Evolutionary conservation across 2,113 vertebrate species (phyloP), one percentile per base, ranked within the genome.

Genomic region (Sclerurus mexicanus): DNA sequence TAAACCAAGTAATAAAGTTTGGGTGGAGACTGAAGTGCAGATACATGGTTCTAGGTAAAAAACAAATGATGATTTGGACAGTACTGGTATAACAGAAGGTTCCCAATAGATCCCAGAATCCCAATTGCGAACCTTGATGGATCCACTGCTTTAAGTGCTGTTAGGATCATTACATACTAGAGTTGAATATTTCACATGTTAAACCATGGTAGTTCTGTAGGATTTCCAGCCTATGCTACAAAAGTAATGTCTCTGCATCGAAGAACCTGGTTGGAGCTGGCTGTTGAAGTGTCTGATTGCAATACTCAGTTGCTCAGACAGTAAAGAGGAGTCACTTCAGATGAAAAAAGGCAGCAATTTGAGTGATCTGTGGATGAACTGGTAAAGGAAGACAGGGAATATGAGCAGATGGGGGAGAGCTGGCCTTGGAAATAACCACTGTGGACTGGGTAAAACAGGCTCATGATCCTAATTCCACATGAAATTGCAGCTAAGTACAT

Each of bases 1-100:
- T 81, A 91, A 91, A 46, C 31, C 18, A 79, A 85, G 87, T 87
- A 91, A 97, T 96, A 91, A 95, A 75, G 31, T 92, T 87, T 49
- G 74, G 73, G 52, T 42, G 40, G n/a, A 75, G n/a, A 50, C 53
- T 74, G 80, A 82, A 79, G 42, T 55, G 28, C 83, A 85, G 56
- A 52, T 82, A 21, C 28, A 50, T 72, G 17, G 10, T 72, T 44
- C 20, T 53, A 72, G 24, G 23, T 59, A 40, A 87, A 73, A 58
- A 4, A 7, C 21, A 55, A 44, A 46, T 30, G 49, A 46, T 42
- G 10, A 7, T 84, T 67, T 60, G 79, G 79, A 21, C 28, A 67
- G 71, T 40, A 35, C 15, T 85, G 55, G 25, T 18, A 2, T 33
- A 68, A 46, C 14, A 50, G 62, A 49, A 90, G 21, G 28, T 17